These are phyloP conservation scores for Neodiprion lecontei DNA, from an alignment of 1,140 invertebrate species.

Conservation along the genomic window DNA sequence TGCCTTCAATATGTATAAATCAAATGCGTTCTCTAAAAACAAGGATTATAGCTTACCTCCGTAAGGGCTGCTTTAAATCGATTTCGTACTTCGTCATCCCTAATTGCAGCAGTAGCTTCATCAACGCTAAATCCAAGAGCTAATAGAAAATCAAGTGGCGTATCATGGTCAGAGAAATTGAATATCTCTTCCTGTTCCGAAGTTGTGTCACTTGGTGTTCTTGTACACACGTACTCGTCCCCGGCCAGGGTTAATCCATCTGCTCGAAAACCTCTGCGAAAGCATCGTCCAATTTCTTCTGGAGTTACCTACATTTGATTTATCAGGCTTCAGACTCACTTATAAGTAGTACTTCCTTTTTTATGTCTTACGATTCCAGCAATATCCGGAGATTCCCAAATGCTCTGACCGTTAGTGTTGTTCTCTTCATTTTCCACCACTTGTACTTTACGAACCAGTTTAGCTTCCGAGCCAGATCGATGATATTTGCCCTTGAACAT, in stretches of 20 bases:
- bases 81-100: constrained; percentile 36
- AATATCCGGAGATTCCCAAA: neutral
- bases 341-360: neutral
- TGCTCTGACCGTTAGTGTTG: neutral
- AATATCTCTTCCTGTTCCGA: constrained; percentile 24
- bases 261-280: constrained; percentile 36
- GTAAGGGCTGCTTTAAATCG: constrained; percentile 35
- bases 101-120: constrained; percentile 37
- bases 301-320: constrained; percentile 7
- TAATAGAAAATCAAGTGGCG: constrained; percentile 34
- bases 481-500: neutral
- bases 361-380: constrained; percentile 2
- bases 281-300: constrained; percentile 35
- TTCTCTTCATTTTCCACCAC: neutral
- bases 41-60: constrained; percentile 26
- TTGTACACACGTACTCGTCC: constrained; percentile 31
- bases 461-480: neutral
- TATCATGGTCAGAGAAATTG: constrained; percentile 35
- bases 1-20: constrained; percentile 10
- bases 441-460: neutral
- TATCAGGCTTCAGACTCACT: neutral
- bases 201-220: constrained; percentile 22
- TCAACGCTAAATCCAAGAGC: constrained; percentile 37
- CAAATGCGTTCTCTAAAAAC: constrained; percentile 6
- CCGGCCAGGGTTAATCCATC: constrained; percentile 34